These are phyloP conservation scores for Euglossa dilemma DNA, from an alignment of 1,140 invertebrate species.

Conservation along the genomic window DNA sequence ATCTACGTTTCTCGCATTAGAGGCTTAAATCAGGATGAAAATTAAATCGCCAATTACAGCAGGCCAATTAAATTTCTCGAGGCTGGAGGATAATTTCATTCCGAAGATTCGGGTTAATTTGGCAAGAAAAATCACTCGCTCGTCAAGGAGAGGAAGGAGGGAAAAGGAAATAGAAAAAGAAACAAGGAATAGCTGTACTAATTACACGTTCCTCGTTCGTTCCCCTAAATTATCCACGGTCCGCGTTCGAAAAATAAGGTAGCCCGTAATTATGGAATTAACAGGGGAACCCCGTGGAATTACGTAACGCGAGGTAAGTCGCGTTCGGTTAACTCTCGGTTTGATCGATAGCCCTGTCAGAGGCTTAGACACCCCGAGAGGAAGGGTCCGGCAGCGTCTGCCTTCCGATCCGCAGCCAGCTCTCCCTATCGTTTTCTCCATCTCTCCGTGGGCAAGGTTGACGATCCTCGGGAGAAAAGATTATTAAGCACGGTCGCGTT, in stretches of 20 bases:
- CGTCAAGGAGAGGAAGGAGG: no score
- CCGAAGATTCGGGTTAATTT: no score
- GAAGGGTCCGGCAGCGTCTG: background rate
- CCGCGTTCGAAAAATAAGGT: background rate
- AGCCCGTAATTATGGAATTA: background rate
- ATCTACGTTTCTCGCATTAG: no score
- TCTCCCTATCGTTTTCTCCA: conserved; percentile 25
- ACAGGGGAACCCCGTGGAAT: background rate
- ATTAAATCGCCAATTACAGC: no score
- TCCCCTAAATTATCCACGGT: background rate
- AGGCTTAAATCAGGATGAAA: no score
- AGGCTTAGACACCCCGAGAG: background rate
- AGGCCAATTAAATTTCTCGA: no score
- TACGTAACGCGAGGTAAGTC: background rate
- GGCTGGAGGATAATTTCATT: no score
- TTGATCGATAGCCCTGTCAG: background rate
- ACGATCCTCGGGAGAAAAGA: conserved; percentile 65
- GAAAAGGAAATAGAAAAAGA: background rate
- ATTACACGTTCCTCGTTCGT: no score
- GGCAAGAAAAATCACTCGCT: no score
- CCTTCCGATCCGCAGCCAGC: background rate
- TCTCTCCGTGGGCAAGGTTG: conserved; percentile 50
- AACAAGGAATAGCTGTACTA: background rate
- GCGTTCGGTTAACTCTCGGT: background rate
- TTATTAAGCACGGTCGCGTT: conserved; percentile 68